A percentile compares a stretch with the other conserved stretches of the same genome.
These are phyloP conservation scores for Drosophila nr. fundita DNA, from an alignment of 2,888 invertebrate species.

Conservation along the genomic window DNA sequence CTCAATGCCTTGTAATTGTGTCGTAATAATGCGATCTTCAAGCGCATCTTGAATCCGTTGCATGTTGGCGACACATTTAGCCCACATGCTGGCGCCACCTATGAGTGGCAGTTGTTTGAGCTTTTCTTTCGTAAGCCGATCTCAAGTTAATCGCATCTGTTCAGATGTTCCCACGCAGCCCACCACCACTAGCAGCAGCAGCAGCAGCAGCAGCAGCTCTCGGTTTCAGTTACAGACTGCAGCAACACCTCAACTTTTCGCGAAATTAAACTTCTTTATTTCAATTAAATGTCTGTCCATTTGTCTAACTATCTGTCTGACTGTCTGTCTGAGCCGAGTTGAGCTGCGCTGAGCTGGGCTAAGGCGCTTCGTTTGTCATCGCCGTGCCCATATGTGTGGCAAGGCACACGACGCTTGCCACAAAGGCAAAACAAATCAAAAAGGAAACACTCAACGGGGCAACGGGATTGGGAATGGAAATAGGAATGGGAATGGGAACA, in stretches of 20 bases:
- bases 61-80: constrained; percentile 63
- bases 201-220: constrained; percentile 18
- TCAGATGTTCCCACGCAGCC: constrained; percentile 65
- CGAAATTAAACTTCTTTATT: constrained; percentile 80
- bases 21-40: constrained; percentile 72
- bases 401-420: constrained; percentile 62
- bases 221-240: constrained; percentile 39
- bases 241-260: constrained; percentile 70
- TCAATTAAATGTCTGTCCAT: constrained; percentile 66
- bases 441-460: constrained; percentile 26
- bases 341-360: constrained; percentile 20
- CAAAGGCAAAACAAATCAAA: constrained; percentile 55
- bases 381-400: constrained; percentile 78
- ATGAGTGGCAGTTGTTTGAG: constrained; percentile 44
- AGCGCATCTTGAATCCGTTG: constrained; percentile 26
- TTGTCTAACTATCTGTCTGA: constrained; percentile 30
- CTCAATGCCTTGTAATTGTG: constrained; percentile 73
- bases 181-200: constrained; percentile 13
- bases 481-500: constrained; percentile 72
- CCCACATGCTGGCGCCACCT: constrained; percentile 72
- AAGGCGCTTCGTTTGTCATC: constrained; percentile 71
- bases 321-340: constrained; percentile 33
- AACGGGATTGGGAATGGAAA: constrained; percentile 25
- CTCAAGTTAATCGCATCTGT: constrained; percentile 43
- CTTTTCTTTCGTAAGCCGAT: constrained; percentile 11